phyloP scores from a whole-genome alignment of 1,140 invertebrate species.

The Ips nitidus region DNA sequence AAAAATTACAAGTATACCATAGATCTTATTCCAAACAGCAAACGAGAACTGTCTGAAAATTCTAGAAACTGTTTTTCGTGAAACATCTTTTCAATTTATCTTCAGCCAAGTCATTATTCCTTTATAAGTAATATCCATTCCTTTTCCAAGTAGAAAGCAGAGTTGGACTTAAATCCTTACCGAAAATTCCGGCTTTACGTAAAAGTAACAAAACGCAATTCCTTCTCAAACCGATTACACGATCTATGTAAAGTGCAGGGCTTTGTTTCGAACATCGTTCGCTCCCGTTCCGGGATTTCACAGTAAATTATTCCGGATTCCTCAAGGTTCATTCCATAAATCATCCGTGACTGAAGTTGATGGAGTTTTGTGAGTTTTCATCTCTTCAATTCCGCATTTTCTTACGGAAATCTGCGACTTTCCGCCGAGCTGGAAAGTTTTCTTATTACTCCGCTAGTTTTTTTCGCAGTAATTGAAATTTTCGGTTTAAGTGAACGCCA shows the following conservation, averaged over 20 bases:
- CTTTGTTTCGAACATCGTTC: constrained; percentile 20
- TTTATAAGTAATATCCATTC: too few relatives aligned
- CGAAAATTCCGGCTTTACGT: background rate
- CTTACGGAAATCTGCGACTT: constrained; percentile 5
- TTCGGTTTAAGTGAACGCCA: too few relatives aligned
- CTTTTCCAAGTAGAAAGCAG: too few relatives aligned
- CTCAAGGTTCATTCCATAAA: constrained; percentile 23
- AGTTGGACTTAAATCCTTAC: background rate
- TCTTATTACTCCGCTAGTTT: background rate
- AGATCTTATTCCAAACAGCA: too few relatives aligned
- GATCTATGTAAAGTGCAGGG: constrained; percentile 27
- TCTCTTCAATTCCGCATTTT: constrained; percentile 16
- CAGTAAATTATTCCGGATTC: constrained; percentile 30
- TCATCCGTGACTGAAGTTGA: constrained; percentile 31
- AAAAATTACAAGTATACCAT: too few relatives aligned
- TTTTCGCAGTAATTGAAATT: too few relatives aligned
- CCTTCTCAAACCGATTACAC: constrained; percentile 11
- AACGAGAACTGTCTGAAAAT: too few relatives aligned
- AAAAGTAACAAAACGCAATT: background rate
- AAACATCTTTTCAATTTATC: too few relatives aligned
- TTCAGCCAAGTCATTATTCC: too few relatives aligned
- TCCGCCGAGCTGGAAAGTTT: constrained; percentile 1
- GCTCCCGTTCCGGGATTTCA: constrained; percentile 22
- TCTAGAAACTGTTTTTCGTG: too few relatives aligned
- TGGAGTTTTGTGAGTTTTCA: constrained; percentile 23